Conservation (phyloP, 2,113 vertebrate species). For the Xiphias gladius region DNA sequence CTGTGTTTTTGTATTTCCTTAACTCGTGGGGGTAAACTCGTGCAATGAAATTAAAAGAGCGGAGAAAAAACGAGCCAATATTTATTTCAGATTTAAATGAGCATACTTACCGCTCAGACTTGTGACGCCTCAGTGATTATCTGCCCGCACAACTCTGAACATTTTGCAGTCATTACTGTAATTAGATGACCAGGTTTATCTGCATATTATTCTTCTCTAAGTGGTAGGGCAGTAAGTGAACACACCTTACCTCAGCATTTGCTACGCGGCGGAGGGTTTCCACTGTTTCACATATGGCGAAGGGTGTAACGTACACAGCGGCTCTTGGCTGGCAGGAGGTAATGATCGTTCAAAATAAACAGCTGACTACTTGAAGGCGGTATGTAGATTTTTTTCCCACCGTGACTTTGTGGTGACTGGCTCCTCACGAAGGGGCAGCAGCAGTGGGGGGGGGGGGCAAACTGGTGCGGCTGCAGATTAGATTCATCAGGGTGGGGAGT, state of each 20-base stretch:
- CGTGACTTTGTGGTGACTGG: background rate
- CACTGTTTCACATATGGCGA: background rate
- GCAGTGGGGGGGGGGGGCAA: background rate
- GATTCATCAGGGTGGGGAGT: background rate
- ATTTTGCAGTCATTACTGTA: conserved; percentile 64
- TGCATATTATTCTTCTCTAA: conserved; percentile 56
- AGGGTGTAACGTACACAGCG: background rate
- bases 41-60: background rate
- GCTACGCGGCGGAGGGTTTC: background rate
- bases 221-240: conserved; percentile 17
- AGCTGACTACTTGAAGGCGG: background rate
- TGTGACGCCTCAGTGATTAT: conserved; percentile 64
- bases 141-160: conserved; percentile 43
- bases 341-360: conserved; percentile 24
- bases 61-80: background rate
- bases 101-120: conserved; percentile 61
- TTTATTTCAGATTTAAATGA: conserved; percentile 51
- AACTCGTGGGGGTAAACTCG: background rate
- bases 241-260: background rate
- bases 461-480: background rate
- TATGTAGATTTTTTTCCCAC: conserved; percentile 29
- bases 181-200: conserved; percentile 68
- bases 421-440: background rate
- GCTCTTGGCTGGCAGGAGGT: conserved; percentile 20
- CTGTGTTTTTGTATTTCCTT: conserved; percentile 40